These are phyloP conservation scores for Drosophila leontia DNA, from an alignment of 1,140 invertebrate species.

Conservation along the genomic window DNA sequence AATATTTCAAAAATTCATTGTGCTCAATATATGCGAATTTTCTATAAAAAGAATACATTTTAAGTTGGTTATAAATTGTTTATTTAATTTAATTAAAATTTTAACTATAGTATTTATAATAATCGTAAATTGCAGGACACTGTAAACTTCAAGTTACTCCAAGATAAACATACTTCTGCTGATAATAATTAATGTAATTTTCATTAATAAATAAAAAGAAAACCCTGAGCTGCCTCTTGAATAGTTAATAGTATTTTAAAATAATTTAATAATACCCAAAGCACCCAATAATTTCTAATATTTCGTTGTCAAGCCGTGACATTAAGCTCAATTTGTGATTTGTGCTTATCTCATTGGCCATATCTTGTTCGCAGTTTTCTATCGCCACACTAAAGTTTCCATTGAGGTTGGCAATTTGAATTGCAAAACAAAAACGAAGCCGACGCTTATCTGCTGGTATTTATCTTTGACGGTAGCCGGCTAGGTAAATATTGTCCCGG, in stretches of 20 bases:
- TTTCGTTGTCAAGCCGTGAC: constrained; percentile 26
- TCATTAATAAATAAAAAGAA: background rate
- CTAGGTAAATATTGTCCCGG: constrained; percentile 28
- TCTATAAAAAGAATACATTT: too few relatives aligned
- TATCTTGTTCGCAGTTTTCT: constrained; percentile 42
- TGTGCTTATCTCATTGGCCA: constrained; percentile 45
- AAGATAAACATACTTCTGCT: background rate
- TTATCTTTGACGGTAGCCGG: constrained; percentile 64
- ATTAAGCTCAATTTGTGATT: constrained; percentile 53
- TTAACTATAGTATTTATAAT: too few relatives aligned
- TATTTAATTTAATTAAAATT: too few relatives aligned
- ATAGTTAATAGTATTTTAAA: background rate
- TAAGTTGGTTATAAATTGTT: too few relatives aligned
- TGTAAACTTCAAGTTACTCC: background rate
- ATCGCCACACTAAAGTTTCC: constrained; percentile 35
- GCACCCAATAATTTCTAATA: background rate
- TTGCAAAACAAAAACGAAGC: constrained; percentile 56
- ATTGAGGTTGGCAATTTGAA: constrained; percentile 61
- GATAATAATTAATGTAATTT: background rate
- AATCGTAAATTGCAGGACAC: too few relatives aligned
- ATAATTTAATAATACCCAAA: constrained; percentile 5
- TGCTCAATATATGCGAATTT: too few relatives aligned
- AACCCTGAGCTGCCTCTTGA: too few relatives aligned
- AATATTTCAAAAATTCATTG: background rate
- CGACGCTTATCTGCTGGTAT: constrained; percentile 45